Evolutionary conservation across 2,888 invertebrate species (phyloP).

Genomic region (Cepaea hortensis): DNA sequence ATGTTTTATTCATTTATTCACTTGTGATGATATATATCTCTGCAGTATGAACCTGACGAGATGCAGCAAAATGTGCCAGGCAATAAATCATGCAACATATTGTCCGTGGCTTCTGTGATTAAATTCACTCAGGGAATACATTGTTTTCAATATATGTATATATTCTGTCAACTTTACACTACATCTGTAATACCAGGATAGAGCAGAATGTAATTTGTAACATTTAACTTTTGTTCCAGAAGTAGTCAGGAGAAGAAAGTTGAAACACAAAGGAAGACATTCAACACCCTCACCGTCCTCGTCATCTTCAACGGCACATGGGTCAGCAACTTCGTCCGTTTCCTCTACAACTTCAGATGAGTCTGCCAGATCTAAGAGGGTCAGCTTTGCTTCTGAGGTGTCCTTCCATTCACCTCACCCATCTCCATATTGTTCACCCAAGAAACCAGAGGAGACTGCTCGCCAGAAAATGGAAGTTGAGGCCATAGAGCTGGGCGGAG

Average conservation of each 20-base stretch:
- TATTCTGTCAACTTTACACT: too few relatives aligned
- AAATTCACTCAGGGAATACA: too few relatives aligned
- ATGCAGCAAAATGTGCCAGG: too few relatives aligned
- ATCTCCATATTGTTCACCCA: slow-evolving; percentile 63
- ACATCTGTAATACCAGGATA: too few relatives aligned
- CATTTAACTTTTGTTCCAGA: slow-evolving; percentile 17
- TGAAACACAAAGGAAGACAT: slow-evolving; percentile 22
- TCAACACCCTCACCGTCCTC: slow-evolving; percentile 35
- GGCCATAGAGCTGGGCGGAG: slow-evolving; percentile 58
- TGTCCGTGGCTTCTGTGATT: too few relatives aligned
- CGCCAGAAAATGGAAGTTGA: slow-evolving; percentile 47
- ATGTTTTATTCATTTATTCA: too few relatives aligned
- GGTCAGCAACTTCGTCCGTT: slow-evolving; percentile 25
- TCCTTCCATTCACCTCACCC: slow-evolving; percentile 71
- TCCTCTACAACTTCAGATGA: slow-evolving; percentile 46
- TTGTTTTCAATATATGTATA: too few relatives aligned
- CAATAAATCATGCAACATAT: too few relatives aligned
- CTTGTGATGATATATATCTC: too few relatives aligned
- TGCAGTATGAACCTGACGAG: too few relatives aligned
- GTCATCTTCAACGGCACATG: slow-evolving; percentile 8
- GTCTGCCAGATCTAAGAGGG: slow-evolving; percentile 63
- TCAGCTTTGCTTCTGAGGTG: slow-evolving; percentile 75
- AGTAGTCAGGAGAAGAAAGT: slow-evolving; percentile 49
- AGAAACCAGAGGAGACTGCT: slow-evolving; percentile 38
- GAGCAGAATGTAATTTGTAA: neutral